phyloP scores from a whole-genome alignment of 2,113 vertebrate species.

The Dermatemys mawii region DNA sequence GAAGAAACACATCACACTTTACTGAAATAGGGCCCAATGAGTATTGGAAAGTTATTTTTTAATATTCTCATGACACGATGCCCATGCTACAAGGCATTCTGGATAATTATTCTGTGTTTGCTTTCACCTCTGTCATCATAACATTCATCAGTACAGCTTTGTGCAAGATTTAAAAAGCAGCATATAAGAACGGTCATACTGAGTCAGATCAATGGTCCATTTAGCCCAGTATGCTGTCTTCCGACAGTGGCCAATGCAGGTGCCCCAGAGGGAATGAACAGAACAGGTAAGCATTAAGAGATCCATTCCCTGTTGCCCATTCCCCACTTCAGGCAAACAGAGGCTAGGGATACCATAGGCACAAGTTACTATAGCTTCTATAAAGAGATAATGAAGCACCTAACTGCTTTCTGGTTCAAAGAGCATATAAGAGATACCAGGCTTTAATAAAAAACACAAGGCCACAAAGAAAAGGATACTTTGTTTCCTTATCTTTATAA shows the following conservation, averaged over 20 bases:
- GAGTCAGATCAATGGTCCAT: too few relatives aligned
- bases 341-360: not conserved
- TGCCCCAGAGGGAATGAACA: too few relatives aligned
- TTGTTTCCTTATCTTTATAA: not conserved
- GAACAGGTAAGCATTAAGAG: too few relatives aligned
- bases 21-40: conserved; percentile 27
- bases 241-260: too few relatives aligned
- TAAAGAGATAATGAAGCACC: not conserved
- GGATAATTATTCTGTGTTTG: conserved; percentile 49
- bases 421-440: not conserved
- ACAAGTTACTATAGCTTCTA: not conserved
- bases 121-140: conserved; percentile 37
- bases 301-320: too few relatives aligned
- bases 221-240: too few relatives aligned
- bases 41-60: conserved; percentile 37
- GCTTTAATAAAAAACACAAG: not conserved
- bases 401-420: not conserved
- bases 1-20: not conserved
- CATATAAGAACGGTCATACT: not conserved
- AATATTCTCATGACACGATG: conserved; percentile 26
- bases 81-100: conserved; percentile 6
- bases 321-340: too few relatives aligned
- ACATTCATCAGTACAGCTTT: not conserved
- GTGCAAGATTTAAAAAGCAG: conserved; percentile 25
- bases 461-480: not conserved